Evolutionary conservation across 2,113 vertebrate genomes (phyloP), one percentile per base, ranked within the genome.

Genomic region (Pseudopodoces humilis): DNA sequence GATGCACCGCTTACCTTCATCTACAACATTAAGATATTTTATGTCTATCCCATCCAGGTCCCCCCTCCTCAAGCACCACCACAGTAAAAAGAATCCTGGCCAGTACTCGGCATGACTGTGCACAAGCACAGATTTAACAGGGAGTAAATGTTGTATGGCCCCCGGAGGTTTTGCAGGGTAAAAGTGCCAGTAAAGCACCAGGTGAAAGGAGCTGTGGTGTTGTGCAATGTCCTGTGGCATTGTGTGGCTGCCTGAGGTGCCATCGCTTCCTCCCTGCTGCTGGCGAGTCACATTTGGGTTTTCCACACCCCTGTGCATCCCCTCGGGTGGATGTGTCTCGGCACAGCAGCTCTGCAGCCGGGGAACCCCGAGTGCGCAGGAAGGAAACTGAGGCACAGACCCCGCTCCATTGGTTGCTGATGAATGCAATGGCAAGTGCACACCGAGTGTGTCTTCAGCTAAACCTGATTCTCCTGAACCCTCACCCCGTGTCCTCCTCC

Each of bases 371-470:
- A 0, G 28, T 5, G 90, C 20, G 5, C 52, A 1, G 13, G 33
- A 13, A 79, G 83, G 85, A 96, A 93, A 94, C 94, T 78, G 93
- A 93, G 93, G 88, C 90, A 88, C 18, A 0, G 50, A 6, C 24
- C 28, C 33, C 2, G 27, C 43, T 7, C 28, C 33, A 24, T 3
- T 4, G 41, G 41, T 46, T 35, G 46, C 80, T 28, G 37, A 9
- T 8, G 27, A 19, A 35, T 3, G 6, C 39, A 6, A 22, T 4
- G 47, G 44, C 43, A 43, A 81, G 46, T 2, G 50, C 3, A 0
- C 2, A 2, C 3, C 1, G 37, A 68, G 62, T 1, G 58, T 1
- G 5, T 17, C 46, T 58, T 14, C 0, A 1, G 11, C 25, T 12
- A 30, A 58, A 17, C 33, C 63, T 5, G 8, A 4, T 6, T 9